Evolutionary conservation across 2,113 vertebrate species (phyloP), one percentile per base, ranked within the genome.

Genomic region (Callionymus lyra): DNA sequence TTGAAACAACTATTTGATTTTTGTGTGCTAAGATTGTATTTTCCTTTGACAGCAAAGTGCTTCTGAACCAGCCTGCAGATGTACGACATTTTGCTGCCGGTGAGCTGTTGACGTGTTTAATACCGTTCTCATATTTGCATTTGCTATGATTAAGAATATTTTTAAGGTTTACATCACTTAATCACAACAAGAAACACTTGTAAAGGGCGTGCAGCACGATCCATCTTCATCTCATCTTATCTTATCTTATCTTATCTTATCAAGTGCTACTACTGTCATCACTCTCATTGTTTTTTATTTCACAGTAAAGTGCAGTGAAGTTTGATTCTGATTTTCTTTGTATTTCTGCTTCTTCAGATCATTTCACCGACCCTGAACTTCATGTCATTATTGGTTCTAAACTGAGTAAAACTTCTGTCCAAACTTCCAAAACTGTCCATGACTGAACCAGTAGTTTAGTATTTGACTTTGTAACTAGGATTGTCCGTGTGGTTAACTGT

Each of bases 11-110:
- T 2, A 13, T 31, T 18, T 11, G n/a, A n/a, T n/a, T n/a, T n/a
- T n/a, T n/a, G n/a, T n/a, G n/a, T n/a, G n/a, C n/a, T n/a, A n/a
- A n/a, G n/a, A n/a, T n/a, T n/a, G n/a, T n/a, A n/a, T n/a, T 37
- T 0, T 59, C 4, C 13, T 47, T 36, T 52, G 10, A 16, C 60
- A 87, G 85, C 47, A 48, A 77, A 2, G 54, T 86, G 18, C 64
- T 86, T 55, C 47, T 74, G 1, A 67, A 82, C 62, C 79, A 62
- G 39, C 85, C 85, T 2, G 18, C n/a, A 15, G 68, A 85, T 40
- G 63, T 87, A 31, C 50, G 16, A 1, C 65, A 79, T 31, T 87
- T 86, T 74, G 84, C 84, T 45, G 80, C 80, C 56, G 78, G 85
- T 86, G 48, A 68, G 70, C 40, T 34, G 2, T 10, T 1, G 3